These are phyloP conservation scores for Apteryx mantelli DNA, from an alignment of 2,113 vertebrate genomes.

Conservation along the genomic window DNA sequence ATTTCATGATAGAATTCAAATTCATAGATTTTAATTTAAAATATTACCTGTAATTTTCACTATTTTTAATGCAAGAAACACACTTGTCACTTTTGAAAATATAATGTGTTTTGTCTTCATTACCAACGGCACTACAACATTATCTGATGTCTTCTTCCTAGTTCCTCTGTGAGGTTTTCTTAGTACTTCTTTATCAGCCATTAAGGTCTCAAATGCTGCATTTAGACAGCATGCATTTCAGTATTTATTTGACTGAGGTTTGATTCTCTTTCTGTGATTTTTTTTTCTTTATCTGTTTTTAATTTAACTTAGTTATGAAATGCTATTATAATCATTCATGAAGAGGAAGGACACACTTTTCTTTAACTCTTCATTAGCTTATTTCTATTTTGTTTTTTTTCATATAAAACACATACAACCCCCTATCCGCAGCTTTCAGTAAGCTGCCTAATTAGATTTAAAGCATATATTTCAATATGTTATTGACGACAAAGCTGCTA, in stretches of 20 bases:
- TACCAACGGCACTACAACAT: background rate
- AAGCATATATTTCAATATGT: background rate
- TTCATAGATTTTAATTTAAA: background rate
- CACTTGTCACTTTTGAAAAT: background rate
- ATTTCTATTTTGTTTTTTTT: background rate
- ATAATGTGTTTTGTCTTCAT: background rate
- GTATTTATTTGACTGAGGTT: background rate
- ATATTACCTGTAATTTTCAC: background rate
- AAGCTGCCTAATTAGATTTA: slow-evolving; percentile 13
- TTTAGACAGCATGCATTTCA: background rate
- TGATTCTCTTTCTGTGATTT: background rate
- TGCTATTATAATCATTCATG: background rate
- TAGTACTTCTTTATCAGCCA: background rate
- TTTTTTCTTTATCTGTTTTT: background rate
- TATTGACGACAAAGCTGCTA: background rate
- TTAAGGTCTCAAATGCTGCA: background rate
- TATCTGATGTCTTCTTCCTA: background rate
- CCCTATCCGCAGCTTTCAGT: background rate
- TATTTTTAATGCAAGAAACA: background rate
- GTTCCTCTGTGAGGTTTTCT: background rate
- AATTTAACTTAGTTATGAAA: background rate
- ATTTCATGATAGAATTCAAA: background rate
- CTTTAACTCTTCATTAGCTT: background rate
- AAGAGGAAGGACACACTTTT: background rate
- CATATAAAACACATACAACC: background rate